A percentile compares a stretch with the other conserved stretches of the same genome.
Evolutionary conservation across 2,888 invertebrate species (phyloP).

Genomic region (Leucania comma): DNA sequence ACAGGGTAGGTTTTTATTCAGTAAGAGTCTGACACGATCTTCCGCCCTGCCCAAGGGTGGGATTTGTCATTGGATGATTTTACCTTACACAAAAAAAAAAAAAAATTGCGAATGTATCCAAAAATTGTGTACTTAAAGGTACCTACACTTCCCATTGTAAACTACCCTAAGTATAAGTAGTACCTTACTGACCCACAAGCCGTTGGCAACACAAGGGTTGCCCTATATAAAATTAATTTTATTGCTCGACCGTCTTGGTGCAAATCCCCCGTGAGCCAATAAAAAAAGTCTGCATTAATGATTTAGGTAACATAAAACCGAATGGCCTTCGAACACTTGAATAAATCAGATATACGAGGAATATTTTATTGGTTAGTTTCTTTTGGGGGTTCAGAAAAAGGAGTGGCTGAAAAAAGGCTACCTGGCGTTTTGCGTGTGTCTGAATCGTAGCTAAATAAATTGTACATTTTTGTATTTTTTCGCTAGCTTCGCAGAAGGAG

Average conservation of each 20-base stretch:
- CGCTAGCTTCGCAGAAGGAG: no score
- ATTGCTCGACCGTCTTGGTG: constrained; percentile 45
- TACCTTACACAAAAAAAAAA: no score
- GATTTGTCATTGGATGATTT: no score
- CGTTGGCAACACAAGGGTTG: constrained; percentile 26
- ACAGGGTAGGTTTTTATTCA: no score
- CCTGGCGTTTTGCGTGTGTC: neutral
- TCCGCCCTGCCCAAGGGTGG: no score
- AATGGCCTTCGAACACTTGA: constrained; percentile 51
- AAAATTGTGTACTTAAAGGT: constrained; percentile 3
- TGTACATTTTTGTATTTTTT: neutral
- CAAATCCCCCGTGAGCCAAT: constrained; percentile 45
- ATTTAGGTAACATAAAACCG: constrained; percentile 62
- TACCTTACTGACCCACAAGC: constrained; percentile 47
- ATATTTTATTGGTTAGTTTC: constrained; percentile 49
- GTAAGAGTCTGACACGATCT: no score
- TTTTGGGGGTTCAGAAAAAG: neutral
- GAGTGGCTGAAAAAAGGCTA: neutral
- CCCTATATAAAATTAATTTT: constrained; percentile 57
- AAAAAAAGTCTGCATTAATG: constrained; percentile 63
- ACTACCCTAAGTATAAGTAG: constrained; percentile 31
- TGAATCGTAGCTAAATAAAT: constrained; percentile 31
- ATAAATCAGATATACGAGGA: constrained; percentile 59
- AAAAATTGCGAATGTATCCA: constrained; percentile 7
- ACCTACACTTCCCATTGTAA: constrained; percentile 4